Evolutionary conservation across 2,113 vertebrate genomes (phyloP), one percentile per base, ranked within the genome.

Genomic region (Felis chaus): DNA sequence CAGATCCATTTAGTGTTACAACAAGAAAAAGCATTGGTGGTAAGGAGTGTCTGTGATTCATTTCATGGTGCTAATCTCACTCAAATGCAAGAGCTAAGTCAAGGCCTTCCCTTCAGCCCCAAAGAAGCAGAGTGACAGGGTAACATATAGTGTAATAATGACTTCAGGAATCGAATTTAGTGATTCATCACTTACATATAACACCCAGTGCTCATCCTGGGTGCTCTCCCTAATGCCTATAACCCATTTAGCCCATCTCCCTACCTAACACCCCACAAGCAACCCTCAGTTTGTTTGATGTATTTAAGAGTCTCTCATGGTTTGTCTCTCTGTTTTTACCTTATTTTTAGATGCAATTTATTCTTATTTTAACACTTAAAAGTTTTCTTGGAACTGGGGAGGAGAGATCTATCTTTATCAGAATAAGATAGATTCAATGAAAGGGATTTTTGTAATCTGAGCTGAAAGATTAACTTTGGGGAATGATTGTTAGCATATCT

Each of bases 281-380:
- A 61, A 61, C 57, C 21, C 18, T 61, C 57, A 61, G 57, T 61
- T 61, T 61, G 57, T 8, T 57, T 21, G 21, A 23, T 57, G 57
- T 61, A 61, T 21, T 61, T 61, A 61, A 23, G 7, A 21, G 57
- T 23, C 14, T 50, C 57, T 25, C 3, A 61, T 61, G 21, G 8
- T 61, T 61, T 61, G 19, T 61, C 57, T 50, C 53, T 61, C 21
- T 8, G 8, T 3, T 21, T 23, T 61, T 61, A 61, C 23, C 57
- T 61, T 61, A 61, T 61, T 61, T 61, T 61, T 61, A 61, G 27
- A 89, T 76, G 19, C 15, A 89, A 89, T 23, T 94, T 80, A 50
- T 55, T 57, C 50, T 73, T 88, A 94, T 81, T 93, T 97, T 91
- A 79, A 93, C 33, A 93, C 31, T 8, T 76, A 14, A 88, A 69